Conservation (phyloP, 2,797 vertebrate species). For the Clamator glandarius region DNA sequence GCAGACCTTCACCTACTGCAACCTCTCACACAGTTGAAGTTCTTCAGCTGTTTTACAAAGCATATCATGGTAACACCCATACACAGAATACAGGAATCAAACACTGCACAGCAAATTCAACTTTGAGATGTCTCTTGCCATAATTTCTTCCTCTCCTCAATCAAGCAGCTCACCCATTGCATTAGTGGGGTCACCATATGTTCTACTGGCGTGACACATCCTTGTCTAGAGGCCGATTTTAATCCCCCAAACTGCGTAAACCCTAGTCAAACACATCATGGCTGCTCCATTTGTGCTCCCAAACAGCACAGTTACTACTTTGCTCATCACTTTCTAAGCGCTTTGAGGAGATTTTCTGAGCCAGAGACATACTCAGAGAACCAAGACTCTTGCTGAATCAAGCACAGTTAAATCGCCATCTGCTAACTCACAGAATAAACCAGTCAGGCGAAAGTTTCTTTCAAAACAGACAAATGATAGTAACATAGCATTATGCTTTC, state of each 20-base stretch:
- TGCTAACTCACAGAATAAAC: slow-evolving; percentile 31
- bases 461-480: slow-evolving; percentile 10
- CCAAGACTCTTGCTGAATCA: not conserved
- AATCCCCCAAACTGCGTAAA: not conserved
- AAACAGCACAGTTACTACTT: not conserved
- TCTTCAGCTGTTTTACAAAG: not conserved
- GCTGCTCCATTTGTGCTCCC: not conserved
- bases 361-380: not conserved
- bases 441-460: slow-evolving; percentile 12
- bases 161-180: not conserved
- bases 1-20: not conserved
- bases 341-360: slow-evolving; percentile 27
- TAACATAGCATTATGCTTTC: slow-evolving; percentile 27
- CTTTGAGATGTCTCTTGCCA: fast-evolving
- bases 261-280: not conserved
- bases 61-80: not conserved
- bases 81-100: not conserved
- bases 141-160: not conserved
- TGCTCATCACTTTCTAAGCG: not conserved
- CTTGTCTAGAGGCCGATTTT: not conserved
- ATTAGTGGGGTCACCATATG: fast-evolving
- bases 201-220: not conserved
- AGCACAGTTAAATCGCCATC: slow-evolving; percentile 12
- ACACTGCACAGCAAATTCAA: not conserved
- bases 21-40: not conserved